Conservation (phyloP, 2,113 vertebrate genomes). For the Myrmecobius fasciatus region DNA sequence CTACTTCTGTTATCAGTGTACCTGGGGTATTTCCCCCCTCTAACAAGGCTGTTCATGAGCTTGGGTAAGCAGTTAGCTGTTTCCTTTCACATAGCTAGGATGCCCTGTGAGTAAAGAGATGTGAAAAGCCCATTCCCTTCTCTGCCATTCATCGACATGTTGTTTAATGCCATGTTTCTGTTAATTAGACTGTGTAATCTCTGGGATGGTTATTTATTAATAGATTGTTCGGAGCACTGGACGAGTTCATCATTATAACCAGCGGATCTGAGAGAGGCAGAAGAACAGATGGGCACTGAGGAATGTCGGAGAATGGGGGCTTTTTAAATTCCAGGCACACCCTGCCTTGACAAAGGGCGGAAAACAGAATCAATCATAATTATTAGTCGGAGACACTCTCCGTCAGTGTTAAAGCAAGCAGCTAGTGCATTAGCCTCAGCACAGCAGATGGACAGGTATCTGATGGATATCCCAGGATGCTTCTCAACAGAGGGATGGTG, state of each 20-base stretch:
- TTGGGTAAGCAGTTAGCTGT: slow-evolving; percentile 29
- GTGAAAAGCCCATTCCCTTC: background rate
- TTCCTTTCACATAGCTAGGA: background rate
- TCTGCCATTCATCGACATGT: background rate
- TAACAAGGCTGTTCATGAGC: slow-evolving; percentile 20
- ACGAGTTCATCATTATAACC: slow-evolving; percentile 76
- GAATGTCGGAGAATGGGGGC: slow-evolving; percentile 59
- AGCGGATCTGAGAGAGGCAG: slow-evolving; percentile 71
- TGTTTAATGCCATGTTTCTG: slow-evolving; percentile 49
- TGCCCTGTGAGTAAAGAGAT: background rate
- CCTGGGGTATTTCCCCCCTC: background rate
- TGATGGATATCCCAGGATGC: background rate
- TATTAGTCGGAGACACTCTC: slow-evolving; percentile 73
- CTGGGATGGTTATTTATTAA: slow-evolving; percentile 81
- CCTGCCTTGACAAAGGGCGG: slow-evolving; percentile 73
- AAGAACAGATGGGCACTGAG: slow-evolving; percentile 72
- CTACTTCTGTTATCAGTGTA: background rate
- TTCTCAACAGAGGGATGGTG: background rate
- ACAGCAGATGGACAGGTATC: slow-evolving; percentile 18
- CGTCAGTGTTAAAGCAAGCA: slow-evolving; percentile 71
- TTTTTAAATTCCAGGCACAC: slow-evolving; percentile 77
- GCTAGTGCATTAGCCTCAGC: slow-evolving; percentile 32
- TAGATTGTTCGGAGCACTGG: slow-evolving; percentile 70
- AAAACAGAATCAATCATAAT: slow-evolving; percentile 79
- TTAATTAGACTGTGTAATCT: slow-evolving; percentile 76